Percentiles rank a stretch among this genome's conserved stretches.
Evolutionary conservation across 2,888 invertebrate species (phyloP).

Genomic region (Stenchaetothrips biformis): DNA sequence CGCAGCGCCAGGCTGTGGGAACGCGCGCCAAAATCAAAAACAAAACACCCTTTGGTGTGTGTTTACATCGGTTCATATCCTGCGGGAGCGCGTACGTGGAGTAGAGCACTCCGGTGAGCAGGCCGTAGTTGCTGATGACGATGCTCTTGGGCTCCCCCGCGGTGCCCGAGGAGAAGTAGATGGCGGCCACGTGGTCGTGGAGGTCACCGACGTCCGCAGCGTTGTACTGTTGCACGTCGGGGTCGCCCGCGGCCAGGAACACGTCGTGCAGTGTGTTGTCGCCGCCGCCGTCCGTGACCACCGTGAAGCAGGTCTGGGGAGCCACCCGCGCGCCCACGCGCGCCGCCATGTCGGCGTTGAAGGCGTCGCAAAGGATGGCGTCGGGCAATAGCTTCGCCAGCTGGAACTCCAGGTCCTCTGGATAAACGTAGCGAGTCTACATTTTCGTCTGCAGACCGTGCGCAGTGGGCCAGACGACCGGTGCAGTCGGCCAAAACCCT

Average conservation of each 20-base stretch:
- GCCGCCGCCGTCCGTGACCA: background rate
- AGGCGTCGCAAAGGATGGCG: background rate
- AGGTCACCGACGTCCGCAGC: background rate
- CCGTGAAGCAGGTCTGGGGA: background rate
- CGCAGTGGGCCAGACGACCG: no score
- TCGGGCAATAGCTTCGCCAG: background rate
- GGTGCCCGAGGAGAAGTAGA: constrained; percentile 11
- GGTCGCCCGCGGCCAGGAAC: background rate
- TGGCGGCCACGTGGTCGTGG: background rate
- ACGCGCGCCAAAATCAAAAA: background rate
- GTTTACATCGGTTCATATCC: no score
- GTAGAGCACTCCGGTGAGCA: background rate
- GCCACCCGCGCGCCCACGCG: background rate
- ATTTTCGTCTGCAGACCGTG: background rate
- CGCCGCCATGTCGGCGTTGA: background rate
- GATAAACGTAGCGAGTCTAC: background rate
- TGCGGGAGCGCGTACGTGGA: background rate
- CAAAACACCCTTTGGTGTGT: no score
- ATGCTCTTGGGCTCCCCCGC: background rate
- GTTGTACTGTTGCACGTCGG: background rate
- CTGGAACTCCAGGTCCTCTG: background rate
- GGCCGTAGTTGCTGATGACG: background rate
- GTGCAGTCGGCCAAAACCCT: no score
- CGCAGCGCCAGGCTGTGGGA: background rate
- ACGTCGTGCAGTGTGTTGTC: background rate